Conservation (phyloP, 1,140 invertebrate genomes). For the Steinernema feltiae region DNA sequence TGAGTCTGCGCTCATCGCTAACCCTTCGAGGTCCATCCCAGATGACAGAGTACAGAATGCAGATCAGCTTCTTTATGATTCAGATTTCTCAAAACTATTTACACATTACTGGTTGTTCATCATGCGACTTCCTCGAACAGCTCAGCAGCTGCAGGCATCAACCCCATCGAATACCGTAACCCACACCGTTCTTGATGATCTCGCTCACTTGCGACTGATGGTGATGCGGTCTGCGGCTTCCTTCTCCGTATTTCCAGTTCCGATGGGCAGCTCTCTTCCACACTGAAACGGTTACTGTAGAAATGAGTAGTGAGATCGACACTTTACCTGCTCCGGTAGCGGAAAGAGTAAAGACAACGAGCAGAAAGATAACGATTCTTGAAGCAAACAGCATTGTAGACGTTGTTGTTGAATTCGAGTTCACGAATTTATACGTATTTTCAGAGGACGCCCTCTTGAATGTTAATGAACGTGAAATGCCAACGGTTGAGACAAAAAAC, state of each 20-base stretch:
- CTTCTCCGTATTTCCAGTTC: background rate
- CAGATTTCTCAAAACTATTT: background rate
- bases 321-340: background rate
- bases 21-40: too few relatives aligned
- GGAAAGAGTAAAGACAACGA: background rate
- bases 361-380: background rate
- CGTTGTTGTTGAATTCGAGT: background rate
- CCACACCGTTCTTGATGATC: background rate
- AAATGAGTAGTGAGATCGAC: background rate
- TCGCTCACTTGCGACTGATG: background rate
- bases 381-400: background rate
- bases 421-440: background rate
- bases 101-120: background rate
- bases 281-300: background rate
- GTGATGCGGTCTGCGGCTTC: background rate
- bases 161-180: background rate
- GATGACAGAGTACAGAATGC: too few relatives aligned
- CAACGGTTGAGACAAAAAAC: background rate
- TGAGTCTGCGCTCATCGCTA: too few relatives aligned
- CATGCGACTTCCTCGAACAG: background rate
- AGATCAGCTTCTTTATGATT: too few relatives aligned
- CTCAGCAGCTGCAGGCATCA: background rate
- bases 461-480: background rate
- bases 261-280: background rate
- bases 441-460: background rate